These are phyloP conservation scores for Alosa alosa DNA, from an alignment of 2,113 vertebrate genomes.

Conservation along the genomic window DNA sequence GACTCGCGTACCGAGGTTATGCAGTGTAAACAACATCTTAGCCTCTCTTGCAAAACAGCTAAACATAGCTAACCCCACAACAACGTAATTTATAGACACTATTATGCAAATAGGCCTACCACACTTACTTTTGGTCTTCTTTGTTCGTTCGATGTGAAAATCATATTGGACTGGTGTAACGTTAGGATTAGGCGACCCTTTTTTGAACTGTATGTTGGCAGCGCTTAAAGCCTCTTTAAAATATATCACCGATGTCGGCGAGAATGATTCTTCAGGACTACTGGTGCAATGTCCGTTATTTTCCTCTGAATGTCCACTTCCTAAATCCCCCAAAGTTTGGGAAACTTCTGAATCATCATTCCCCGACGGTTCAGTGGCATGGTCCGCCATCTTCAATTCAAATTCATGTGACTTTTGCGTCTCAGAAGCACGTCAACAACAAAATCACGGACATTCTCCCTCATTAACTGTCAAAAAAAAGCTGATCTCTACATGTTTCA, in stretches of 20 bases:
- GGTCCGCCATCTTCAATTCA: conserved; percentile 48
- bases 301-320: conserved; percentile 42
- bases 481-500: not conserved
- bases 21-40: not conserved
- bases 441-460: not conserved
- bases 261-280: conserved; percentile 71
- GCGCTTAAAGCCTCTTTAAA: conserved; percentile 75
- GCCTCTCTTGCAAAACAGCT: not conserved
- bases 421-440: conserved; percentile 3
- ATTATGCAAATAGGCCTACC: not conserved
- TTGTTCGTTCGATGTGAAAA: conserved; percentile 66
- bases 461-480: not conserved
- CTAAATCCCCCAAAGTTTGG: conserved; percentile 45
- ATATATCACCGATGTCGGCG: conserved; percentile 76
- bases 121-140: conserved; percentile 68
- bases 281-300: conserved; percentile 61
- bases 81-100: not conserved
- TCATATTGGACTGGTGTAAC: conserved; percentile 61
- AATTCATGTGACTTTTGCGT: conserved; percentile 38
- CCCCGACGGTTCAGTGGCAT: conserved; percentile 15
- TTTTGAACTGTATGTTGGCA: conserved; percentile 56
- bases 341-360: conserved; percentile 27
- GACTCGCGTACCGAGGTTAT: not conserved
- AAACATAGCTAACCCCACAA: not conserved
- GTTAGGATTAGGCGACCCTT: conserved; percentile 42